Evolutionary conservation across 2,113 vertebrate species (phyloP).

Genomic region (Anarhynchus alexandrinus): DNA sequence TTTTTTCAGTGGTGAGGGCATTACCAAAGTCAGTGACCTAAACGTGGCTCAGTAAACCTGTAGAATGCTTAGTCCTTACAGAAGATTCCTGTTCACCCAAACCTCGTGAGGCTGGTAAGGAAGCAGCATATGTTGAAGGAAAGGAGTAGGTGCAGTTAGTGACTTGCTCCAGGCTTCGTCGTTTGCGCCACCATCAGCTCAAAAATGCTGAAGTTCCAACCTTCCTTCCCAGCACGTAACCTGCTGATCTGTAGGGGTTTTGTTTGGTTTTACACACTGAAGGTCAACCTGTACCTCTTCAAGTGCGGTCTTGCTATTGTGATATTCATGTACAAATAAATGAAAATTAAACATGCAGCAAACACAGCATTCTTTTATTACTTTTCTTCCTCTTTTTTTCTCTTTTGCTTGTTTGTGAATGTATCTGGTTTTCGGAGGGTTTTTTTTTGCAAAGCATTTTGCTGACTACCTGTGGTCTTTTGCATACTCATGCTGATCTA

Average conservation of each 20-base stretch:
- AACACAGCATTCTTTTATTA: not conserved
- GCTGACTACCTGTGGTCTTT: not conserved
- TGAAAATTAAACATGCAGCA: not conserved
- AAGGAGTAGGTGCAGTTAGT: not conserved
- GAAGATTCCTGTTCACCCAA: not conserved
- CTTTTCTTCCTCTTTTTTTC: not conserved
- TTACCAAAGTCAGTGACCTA: not conserved
- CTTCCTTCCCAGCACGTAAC: not conserved
- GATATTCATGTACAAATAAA: not conserved
- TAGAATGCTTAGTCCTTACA: not conserved
- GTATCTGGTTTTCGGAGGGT: not conserved
- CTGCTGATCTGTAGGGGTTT: not conserved
- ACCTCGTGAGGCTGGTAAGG: not conserved
- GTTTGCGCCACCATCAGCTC: not conserved
- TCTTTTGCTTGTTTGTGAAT: not conserved
- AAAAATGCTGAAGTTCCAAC: fast-evolving
- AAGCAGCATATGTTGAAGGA: not conserved
- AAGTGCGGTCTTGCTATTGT: not conserved
- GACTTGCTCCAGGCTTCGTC: not conserved
- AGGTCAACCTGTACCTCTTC: not conserved
- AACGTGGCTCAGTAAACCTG: not conserved
- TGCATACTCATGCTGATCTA: not conserved
- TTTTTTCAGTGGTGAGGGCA: not conserved
- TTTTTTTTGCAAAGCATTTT: not conserved
- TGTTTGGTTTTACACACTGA: not conserved